Conservation (phyloP, 2,888 invertebrate species). For the Trachelus stipa region DNA sequence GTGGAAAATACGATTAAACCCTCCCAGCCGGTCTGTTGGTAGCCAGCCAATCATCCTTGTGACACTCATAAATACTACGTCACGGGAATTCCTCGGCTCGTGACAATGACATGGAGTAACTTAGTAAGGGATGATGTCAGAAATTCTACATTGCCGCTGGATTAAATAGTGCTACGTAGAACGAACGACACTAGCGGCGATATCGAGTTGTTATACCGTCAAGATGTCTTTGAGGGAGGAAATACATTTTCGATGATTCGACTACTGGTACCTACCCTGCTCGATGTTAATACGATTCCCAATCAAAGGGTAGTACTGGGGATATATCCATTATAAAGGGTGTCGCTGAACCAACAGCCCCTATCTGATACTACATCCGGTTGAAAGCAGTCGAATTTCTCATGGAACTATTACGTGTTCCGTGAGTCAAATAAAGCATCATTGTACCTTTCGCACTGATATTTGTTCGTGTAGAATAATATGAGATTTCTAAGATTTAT, state of each 20-base stretch:
- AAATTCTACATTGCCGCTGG: not conserved
- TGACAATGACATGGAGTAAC: not conserved
- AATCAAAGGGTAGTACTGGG: too few relatives aligned
- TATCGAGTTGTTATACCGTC: not conserved
- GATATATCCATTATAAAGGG: not conserved
- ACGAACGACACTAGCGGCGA: too few relatives aligned
- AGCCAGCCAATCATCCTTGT: not conserved
- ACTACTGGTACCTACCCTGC: too few relatives aligned
- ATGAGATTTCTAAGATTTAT: not conserved
- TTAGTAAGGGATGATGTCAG: not conserved
- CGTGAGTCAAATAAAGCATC: not conserved
- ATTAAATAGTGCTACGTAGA: not conserved
- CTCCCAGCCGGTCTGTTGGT: not conserved
- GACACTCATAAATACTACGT: not conserved
- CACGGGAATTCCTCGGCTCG: not conserved
- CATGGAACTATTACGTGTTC: not conserved
- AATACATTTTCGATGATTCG: not conserved
- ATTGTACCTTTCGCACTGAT: not conserved
- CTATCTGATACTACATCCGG: not conserved
- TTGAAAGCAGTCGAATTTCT: not conserved
- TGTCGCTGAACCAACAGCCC: not conserved
- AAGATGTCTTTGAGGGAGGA: not conserved
- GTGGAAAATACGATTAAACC: not conserved
- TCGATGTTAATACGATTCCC: too few relatives aligned
- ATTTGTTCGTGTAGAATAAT: not conserved